phyloP scores from a whole-genome alignment of 2,888 invertebrate species.

The Morpho helenor region DNA sequence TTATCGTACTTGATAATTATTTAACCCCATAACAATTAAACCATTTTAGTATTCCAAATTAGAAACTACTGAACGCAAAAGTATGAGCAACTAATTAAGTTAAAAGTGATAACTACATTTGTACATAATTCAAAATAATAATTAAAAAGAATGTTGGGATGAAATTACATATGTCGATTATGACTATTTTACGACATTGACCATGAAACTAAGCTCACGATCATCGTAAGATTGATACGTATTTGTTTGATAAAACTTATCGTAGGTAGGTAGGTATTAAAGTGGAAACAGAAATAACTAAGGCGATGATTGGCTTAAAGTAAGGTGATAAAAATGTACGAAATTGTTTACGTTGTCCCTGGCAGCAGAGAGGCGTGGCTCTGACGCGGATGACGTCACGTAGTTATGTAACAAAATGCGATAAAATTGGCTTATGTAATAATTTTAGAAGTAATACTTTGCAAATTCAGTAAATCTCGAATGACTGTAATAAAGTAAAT shows the following conservation, averaged over 20 bases:
- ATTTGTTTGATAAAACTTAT: slow-evolving; percentile 5
- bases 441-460: slow-evolving; percentile 1
- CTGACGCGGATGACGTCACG: slow-evolving; percentile 52
- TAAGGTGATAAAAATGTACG: slow-evolving; percentile 17
- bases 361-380: slow-evolving; percentile 63
- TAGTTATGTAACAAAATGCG: slow-evolving; percentile 40
- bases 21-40: too few relatives aligned
- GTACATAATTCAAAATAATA: too few relatives aligned
- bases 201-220: too few relatives aligned
- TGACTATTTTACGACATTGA: too few relatives aligned
- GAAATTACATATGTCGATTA: too few relatives aligned
- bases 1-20: too few relatives aligned
- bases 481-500: background rate
- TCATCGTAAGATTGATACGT: background rate
- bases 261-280: background rate
- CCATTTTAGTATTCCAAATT: too few relatives aligned
- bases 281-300: slow-evolving; percentile 15
- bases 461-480: background rate
- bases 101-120: too few relatives aligned
- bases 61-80: too few relatives aligned
- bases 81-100: too few relatives aligned
- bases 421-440: slow-evolving; percentile 19
- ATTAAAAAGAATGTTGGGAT: too few relatives aligned
- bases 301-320: slow-evolving; percentile 16
- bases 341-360: slow-evolving; percentile 26